phyloP scores from a whole-genome alignment of 2,113 vertebrate genomes.

The Holacanthus passer region DNA sequence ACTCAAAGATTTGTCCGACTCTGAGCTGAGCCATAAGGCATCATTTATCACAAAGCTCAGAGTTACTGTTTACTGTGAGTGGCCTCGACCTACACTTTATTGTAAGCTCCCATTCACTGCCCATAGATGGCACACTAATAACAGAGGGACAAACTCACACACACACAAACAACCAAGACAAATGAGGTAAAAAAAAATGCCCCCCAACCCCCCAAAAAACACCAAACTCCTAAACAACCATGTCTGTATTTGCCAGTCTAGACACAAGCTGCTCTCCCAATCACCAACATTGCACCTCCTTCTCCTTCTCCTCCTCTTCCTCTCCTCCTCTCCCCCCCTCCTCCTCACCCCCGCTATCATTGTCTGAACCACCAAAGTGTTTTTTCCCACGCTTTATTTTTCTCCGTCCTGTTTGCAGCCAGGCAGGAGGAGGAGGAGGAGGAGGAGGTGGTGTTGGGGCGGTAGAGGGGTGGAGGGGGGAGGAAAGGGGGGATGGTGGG shows the following conservation, averaged over 20 bases:
- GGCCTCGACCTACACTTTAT: constrained; percentile 8
- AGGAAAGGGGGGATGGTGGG: neutral
- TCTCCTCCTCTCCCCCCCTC: neutral
- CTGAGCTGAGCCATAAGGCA: neutral
- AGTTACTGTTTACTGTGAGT: constrained; percentile 22
- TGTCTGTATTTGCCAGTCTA: constrained; percentile 63
- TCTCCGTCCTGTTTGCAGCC: constrained; percentile 76
- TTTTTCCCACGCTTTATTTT: constrained; percentile 84
- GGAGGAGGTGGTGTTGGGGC: constrained; percentile 19
- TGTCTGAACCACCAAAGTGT: constrained; percentile 76
- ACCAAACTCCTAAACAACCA: constrained; percentile 64
- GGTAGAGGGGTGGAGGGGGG: constrained; percentile 31
- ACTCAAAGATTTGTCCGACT: constrained; percentile 7
- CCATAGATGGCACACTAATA: constrained; percentile 47
- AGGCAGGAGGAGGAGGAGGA: constrained; percentile 47
- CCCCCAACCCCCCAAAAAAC: constrained; percentile 35
- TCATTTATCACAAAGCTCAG: constrained; percentile 18
- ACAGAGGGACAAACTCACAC: constrained; percentile 9
- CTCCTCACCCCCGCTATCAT: constrained; percentile 61
- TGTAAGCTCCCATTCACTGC: constrained; percentile 46
- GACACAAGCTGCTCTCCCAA: constrained; percentile 72
- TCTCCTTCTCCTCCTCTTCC: neutral
- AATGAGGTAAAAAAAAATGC: constrained; percentile 55
- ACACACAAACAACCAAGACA: constrained; percentile 37
- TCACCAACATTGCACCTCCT: constrained; percentile 36